Evolutionary conservation across 2,888 invertebrate species (phyloP), one percentile per base, ranked within the genome.

Genomic region (Tryphoninae sp.): DNA sequence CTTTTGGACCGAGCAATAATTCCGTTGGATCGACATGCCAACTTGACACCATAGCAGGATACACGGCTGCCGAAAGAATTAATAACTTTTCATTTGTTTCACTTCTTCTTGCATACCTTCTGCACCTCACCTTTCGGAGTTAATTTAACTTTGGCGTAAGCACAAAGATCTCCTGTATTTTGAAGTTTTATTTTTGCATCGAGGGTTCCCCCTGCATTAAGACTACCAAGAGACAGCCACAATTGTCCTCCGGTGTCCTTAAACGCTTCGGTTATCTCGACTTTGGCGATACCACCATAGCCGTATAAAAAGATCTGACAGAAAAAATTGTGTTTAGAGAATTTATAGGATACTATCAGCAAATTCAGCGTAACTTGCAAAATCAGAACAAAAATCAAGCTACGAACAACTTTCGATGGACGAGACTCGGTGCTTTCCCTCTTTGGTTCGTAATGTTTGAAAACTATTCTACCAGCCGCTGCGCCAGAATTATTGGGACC

Each of bases 221-320:
- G 87, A 83, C 93, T 93, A 8, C 95, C 95, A 58, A 95, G 90
- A 0, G 94, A 93, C 0, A 95, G 86, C 92, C 94, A 94, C 82
- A 93, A 92, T 80, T 93, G 93, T 2, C 94, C 94, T 1, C 93
- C 92, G 0, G 93, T 93, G 67, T 94, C 95, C 86, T 93, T 93
- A 0, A 92, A 91, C 13, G 94, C 90, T 79, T 93, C 93, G 22
- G 92, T 91, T 13, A 94, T 91, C 69, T 93, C 92, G 0, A 94
- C 88, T 83, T 92, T 93, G 0, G 93, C 92, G 84, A 92, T 92
- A 0, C 95, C 95, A 1, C 95, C 95, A 84, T 94, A 95, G 1
- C 94, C 95, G 86, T 92, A 94, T 7, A 95, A 89, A 87, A 91
- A 89, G 86, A 93, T 90, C 88, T 92, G 16, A 68, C 49, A 80